Evolutionary conservation across 2,797 vertebrate species (phyloP).

Genomic region (Phrynocephalus forsythii): DNA sequence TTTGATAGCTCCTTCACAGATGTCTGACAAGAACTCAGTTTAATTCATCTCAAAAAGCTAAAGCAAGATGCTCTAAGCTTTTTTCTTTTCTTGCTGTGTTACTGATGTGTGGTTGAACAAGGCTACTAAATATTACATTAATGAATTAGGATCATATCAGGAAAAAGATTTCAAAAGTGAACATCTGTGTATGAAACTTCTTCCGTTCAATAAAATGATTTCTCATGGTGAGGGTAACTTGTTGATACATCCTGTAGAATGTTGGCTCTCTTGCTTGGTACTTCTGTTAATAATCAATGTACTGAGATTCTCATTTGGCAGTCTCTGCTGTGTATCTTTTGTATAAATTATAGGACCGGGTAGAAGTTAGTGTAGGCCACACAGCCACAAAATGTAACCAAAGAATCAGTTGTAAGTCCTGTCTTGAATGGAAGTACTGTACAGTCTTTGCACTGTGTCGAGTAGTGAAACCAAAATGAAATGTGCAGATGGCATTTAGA

Average conservation of each 20-base stretch:
- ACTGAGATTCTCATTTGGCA: background rate
- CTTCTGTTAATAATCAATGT: background rate
- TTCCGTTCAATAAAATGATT: background rate
- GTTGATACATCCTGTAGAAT: too few relatives aligned
- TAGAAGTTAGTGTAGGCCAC: background rate
- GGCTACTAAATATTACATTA: background rate
- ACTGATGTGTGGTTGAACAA: background rate
- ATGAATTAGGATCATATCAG: slow-evolving; percentile 15
- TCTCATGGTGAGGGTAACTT: background rate
- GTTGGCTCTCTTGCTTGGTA: background rate
- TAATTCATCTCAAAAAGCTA: background rate
- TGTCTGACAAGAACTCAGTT: background rate
- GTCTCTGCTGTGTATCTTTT: background rate
- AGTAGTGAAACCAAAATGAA: background rate
- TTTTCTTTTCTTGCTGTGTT: background rate
- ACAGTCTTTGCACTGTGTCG: too few relatives aligned
- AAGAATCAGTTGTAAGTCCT: background rate
- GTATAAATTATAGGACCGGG: background rate
- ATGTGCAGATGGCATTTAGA: background rate
- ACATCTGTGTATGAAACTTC: background rate
- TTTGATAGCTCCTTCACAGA: background rate
- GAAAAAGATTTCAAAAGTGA: background rate
- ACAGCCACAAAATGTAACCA: background rate
- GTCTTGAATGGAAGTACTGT: background rate
- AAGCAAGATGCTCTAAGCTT: slow-evolving; percentile 3